Base-by-base conservation (phyloP, 2,888 invertebrate species). In the Nipponacmea schrenckii region DNA sequence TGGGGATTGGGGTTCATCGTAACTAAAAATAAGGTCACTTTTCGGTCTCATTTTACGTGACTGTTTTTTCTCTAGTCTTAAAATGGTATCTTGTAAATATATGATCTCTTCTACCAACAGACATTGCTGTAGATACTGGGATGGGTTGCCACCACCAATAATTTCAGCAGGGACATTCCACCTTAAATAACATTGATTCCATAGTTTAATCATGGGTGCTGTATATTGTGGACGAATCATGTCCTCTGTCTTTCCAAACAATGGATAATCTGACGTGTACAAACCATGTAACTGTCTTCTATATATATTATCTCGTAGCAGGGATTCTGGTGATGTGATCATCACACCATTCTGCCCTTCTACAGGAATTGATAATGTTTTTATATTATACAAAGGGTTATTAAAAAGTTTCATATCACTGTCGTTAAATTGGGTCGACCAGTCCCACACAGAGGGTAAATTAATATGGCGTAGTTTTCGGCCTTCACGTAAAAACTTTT, bases 131-230 rank as follows among this genome's bases (percentile, higher is more conserved):
- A 90, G 82, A 76, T 88, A 89, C 67, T 84, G 83, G 0, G 87
- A 83, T 7, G 89, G 88, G 71, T 86, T 79, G 0, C 94, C 94
- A 17, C 94, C 93, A 77, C 92, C 92, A 24, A 91, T 91, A 74
- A 94, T 93, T 89, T 96, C 95, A 8, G 96, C 91, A 26, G 94
- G 93, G 26, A 94, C 93, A 84, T 96, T 91, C 95, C 96, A 96
- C 44, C 97, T 93, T 87, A 95, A 94, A 90, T 95, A 97, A 90
- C 96, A 96, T 88, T 95, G 95, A 72, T 93, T 91, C 96, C 96
- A 97, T 63, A 96, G 89, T 76, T 93, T 93, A 80, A 85, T 74
- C 27, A 78, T 68, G 2, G 80, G 71, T 10, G 77, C 71, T 1
- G 79, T 74, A 46, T 71, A 76, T 15, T 78, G 66, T 20, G 84